Conservation (phyloP, 1,140 invertebrate genomes). For the Rhynchophorus ferrugineus region DNA sequence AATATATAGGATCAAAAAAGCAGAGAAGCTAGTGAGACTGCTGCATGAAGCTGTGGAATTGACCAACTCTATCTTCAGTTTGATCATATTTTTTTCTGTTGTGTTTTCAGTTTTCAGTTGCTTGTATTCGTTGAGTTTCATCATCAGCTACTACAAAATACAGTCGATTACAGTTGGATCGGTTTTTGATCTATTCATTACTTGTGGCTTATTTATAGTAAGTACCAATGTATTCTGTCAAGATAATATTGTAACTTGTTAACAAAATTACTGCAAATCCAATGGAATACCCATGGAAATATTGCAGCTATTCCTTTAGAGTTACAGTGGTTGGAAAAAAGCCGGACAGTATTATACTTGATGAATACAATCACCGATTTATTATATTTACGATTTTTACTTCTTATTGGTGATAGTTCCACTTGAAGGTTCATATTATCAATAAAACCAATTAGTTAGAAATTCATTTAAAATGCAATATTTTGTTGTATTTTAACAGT, state of each 20-base stretch:
- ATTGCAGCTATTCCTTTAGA: too few relatives aligned
- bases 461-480: not conserved
- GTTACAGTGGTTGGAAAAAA: too few relatives aligned
- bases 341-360: too few relatives aligned
- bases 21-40: constrained; percentile 6
- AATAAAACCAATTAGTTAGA: too few relatives aligned
- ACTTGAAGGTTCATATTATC: too few relatives aligned
- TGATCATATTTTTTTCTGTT: constrained; percentile 1
- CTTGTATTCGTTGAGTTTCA: constrained; percentile 4
- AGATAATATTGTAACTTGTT: not conserved
- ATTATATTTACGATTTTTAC: too few relatives aligned
- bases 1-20: constrained; percentile 4
- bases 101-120: not conserved
- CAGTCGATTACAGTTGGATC: not conserved
- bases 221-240: not conserved
- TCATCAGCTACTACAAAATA: not conserved
- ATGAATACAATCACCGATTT: too few relatives aligned
- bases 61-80: constrained; percentile 2
- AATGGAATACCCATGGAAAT: too few relatives aligned
- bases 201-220: constrained; percentile 1
- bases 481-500: not conserved
- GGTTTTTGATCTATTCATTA: not conserved
- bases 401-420: too few relatives aligned
- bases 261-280: too few relatives aligned
- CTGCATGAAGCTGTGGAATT: not conserved